phyloP scores from a whole-genome alignment of 1,140 invertebrate species.

The Ceratosolen solmsi region DNA sequence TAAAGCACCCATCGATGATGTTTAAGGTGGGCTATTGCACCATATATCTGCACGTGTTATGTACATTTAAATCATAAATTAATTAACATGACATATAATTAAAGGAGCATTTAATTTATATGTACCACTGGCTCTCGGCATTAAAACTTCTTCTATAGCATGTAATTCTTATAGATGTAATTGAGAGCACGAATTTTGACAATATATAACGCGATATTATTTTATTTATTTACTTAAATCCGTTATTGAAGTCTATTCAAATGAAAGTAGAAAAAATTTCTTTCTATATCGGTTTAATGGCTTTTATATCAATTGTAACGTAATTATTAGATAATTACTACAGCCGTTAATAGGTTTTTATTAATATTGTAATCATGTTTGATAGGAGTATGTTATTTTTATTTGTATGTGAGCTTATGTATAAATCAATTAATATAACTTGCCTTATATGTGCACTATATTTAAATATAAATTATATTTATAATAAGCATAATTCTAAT shows the following conservation, averaged over 20 bases:
- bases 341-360: too few relatives aligned
- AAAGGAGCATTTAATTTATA: neutral
- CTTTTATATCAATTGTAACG: too few relatives aligned
- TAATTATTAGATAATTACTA: too few relatives aligned
- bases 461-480: too few relatives aligned
- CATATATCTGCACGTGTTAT: neutral
- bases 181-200: neutral
- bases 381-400: too few relatives aligned
- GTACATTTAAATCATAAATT: neutral
- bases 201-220: neutral
- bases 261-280: too few relatives aligned
- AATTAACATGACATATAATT: neutral
- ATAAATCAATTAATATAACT: too few relatives aligned
- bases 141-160: neutral
- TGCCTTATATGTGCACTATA: too few relatives aligned
- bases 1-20: slow-evolving; percentile 69
- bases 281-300: too few relatives aligned
- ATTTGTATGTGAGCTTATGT: too few relatives aligned
- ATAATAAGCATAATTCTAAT: too few relatives aligned
- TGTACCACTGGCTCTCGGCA: neutral
- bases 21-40: slow-evolving; percentile 66
- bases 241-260: neutral
- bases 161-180: neutral
- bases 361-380: too few relatives aligned
- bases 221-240: neutral